Conservation (phyloP, 2,888 invertebrate genomes). For the Synanthedon myopaeformis region DNA sequence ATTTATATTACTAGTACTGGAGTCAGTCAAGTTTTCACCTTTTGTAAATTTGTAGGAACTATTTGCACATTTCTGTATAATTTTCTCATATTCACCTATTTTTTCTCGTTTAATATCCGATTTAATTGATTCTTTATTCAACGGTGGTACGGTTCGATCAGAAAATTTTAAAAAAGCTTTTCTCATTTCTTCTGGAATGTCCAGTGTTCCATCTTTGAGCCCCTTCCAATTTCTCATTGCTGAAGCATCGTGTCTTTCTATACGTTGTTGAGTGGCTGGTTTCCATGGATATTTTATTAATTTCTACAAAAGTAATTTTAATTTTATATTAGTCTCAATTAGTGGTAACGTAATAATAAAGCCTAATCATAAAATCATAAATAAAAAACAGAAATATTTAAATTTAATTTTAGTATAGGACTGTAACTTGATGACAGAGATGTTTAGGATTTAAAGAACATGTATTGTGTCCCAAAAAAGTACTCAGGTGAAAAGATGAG, state of each 20-base stretch:
- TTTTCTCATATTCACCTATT: slow-evolving; percentile 60
- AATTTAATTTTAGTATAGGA: no score
- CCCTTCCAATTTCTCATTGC: slow-evolving; percentile 79
- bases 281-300: slow-evolving; percentile 76
- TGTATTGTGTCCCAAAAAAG: no score
- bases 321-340: no score
- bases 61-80: slow-evolving; percentile 50
- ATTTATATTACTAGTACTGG: neutral
- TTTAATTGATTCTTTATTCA: slow-evolving; percentile 42
- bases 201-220: slow-evolving; percentile 68
- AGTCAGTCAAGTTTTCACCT: slow-evolving; percentile 2
- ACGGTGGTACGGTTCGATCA: slow-evolving; percentile 62
- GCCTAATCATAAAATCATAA: no score
- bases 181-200: slow-evolving; percentile 51
- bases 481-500: no score
- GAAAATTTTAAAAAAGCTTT: slow-evolving; percentile 77
- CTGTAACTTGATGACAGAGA: no score
- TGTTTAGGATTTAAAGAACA: no score
- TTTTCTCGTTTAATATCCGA: slow-evolving; percentile 34
- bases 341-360: no score
- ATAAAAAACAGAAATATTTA: no score
- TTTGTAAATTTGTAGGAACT: slow-evolving; percentile 14
- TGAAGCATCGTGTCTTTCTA: slow-evolving; percentile 74
- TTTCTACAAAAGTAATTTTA: slow-evolving; percentile 56
- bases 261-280: slow-evolving; percentile 65